Percentiles rank a stretch among this genome's conserved stretches.
Evolutionary conservation across 2,113 vertebrate genomes (phyloP).

Genomic region (Rhipidura dahli): DNA sequence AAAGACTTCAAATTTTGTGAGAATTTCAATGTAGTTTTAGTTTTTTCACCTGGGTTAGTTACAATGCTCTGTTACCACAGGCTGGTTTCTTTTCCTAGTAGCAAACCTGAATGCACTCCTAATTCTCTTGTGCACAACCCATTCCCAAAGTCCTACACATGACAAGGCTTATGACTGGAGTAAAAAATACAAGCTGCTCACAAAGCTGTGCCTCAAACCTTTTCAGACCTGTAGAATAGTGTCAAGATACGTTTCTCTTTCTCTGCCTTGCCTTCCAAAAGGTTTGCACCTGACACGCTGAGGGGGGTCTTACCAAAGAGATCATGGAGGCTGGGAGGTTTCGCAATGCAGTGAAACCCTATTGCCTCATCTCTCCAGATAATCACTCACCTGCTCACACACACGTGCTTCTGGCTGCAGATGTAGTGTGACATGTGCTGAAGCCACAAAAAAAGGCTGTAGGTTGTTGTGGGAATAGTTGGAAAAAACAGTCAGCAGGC

Average conservation of each 20-base stretch:
- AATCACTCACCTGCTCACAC: neutral
- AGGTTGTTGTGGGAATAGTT: neutral
- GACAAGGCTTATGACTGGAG: neutral
- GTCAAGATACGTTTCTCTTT: neutral
- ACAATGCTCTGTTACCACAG: neutral
- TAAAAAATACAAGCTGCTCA: neutral
- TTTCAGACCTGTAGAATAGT: neutral
- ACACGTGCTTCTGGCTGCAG: neutral
- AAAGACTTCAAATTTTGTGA: neutral
- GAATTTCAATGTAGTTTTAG: neutral
- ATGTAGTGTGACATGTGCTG: neutral
- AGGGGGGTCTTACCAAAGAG: neutral
- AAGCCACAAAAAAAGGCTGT: neutral
- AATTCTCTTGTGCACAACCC: neutral
- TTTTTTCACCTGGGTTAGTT: neutral
- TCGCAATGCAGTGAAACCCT: fast-evolving
- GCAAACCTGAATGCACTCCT: neutral
- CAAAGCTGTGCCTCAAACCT: neutral
- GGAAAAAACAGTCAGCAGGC: neutral
- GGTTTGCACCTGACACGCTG: fast-evolving
- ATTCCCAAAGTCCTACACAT: neutral
- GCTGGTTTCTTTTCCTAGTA: neutral
- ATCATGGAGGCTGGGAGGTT: neutral
- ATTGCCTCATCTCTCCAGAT: neutral
- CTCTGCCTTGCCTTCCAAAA: neutral